phyloP scores from a whole-genome alignment of 2,113 vertebrate genomes.

The Pangasianodon hypophthalmus region DNA sequence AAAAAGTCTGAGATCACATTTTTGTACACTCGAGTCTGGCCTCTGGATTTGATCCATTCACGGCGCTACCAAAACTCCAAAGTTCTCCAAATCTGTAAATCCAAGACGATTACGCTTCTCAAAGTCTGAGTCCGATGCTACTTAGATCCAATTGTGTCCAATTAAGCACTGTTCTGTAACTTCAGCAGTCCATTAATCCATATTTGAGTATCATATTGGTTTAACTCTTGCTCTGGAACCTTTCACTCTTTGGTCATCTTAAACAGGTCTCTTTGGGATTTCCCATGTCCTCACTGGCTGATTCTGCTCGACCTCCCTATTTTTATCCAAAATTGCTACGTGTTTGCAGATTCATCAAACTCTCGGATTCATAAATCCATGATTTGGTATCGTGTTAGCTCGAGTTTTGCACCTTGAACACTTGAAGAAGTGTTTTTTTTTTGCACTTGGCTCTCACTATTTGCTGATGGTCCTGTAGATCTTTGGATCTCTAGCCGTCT shows the following conservation, averaged over 20 bases:
- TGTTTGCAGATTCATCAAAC: neutral
- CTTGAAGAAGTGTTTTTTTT: neutral
- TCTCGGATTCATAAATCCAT: neutral
- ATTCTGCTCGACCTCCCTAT: conserved; percentile 74
- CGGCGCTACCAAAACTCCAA: neutral
- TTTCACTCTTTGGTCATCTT: conserved; percentile 2
- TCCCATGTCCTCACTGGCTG: conserved; percentile 58
- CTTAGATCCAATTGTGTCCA: neutral
- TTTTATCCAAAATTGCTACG: conserved; percentile 66
- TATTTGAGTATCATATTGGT: neutral
- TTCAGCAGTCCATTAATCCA: conserved; percentile 2
- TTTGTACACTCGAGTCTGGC: conserved; percentile 1
- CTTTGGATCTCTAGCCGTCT: neutral
- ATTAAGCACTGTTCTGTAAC: neutral
- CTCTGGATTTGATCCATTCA: conserved; percentile 15
- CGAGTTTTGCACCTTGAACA: neutral
- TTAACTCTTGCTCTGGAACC: neutral
- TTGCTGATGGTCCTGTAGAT: conserved; percentile 8
- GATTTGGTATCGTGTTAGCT: neutral
- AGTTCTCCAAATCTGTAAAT: conserved; percentile 13
- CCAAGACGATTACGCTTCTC: neutral
- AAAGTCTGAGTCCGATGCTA: neutral
- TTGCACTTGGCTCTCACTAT: conserved; percentile 62
- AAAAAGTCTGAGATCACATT: conserved; percentile 23
- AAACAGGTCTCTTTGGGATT: conserved; percentile 49